Conservation (phyloP, 2,113 vertebrate genomes). For the Stigmatopora nigra region DNA sequence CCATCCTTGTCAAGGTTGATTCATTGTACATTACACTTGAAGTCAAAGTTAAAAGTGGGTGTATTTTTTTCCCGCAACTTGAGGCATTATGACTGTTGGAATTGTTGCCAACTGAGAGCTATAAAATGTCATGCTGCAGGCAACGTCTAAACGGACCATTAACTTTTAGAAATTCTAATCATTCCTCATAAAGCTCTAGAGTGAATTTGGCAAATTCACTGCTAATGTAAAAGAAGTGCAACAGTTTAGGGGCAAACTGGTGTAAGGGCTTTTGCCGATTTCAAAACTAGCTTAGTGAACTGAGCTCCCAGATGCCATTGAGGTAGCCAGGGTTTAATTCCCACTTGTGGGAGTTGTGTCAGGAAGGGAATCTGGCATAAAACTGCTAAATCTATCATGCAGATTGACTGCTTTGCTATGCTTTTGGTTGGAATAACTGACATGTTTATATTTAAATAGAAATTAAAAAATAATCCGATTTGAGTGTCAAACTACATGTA, state of each 20-base stretch:
- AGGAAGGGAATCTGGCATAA: too few species aligned
- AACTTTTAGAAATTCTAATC: neutral
- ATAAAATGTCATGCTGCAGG: neutral
- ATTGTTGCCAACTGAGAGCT: neutral
- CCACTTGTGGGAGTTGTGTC: too few species aligned
- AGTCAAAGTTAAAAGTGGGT: neutral
- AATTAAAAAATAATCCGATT: too few species aligned
- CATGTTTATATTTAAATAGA: too few species aligned
- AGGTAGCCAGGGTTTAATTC: too few species aligned
- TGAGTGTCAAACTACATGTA: too few species aligned
- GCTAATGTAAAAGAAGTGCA: neutral
- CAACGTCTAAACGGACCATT: neutral
- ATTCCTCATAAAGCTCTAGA: neutral
- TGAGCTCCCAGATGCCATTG: too few species aligned
- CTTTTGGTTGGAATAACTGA: too few species aligned
- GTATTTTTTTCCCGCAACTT: neutral
- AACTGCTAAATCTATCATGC: too few species aligned
- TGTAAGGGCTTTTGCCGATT: too few species aligned
- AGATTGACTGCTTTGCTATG: too few species aligned
- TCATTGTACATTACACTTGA: neutral
- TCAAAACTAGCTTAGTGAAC: too few species aligned
- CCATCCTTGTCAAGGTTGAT: conserved; percentile 1
- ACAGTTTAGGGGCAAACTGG: neutral
- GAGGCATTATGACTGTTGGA: neutral
- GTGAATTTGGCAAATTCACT: neutral